A percentile compares a stretch with the other conserved stretches of the same genome.
Evolutionary conservation across 2,888 invertebrate genomes (phyloP).

Genomic region (Lepidochitona cinerea): DNA sequence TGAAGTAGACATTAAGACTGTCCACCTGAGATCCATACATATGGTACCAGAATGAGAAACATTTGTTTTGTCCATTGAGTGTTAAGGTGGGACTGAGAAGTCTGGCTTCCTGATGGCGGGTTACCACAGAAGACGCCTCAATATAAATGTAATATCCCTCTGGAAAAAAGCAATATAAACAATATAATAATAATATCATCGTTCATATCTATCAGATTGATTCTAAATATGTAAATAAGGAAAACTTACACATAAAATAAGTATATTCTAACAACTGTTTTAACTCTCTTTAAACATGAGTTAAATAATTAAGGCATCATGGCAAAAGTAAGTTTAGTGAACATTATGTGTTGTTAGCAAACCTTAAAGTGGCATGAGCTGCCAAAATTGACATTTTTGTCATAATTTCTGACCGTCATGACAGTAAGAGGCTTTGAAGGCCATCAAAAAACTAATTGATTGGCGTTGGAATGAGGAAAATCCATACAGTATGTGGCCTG

Average conservation of each 20-base stretch:
- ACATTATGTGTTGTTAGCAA: too few relatives aligned
- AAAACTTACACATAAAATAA: neutral
- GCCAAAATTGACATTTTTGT: too few relatives aligned
- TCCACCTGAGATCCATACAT: slow-evolving; percentile 65
- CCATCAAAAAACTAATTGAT: too few relatives aligned
- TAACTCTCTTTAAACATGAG: too few relatives aligned
- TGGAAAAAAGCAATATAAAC: slow-evolving; percentile 17
- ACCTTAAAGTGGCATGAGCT: too few relatives aligned
- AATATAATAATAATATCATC: neutral
- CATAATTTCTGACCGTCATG: too few relatives aligned
- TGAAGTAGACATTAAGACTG: slow-evolving; percentile 48
- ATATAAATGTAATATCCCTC: slow-evolving; percentile 60
- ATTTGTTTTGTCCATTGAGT: slow-evolving; percentile 30
- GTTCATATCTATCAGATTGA: neutral
- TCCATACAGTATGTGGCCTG: too few relatives aligned
- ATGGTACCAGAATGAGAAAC: slow-evolving; percentile 63
- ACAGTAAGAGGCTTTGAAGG: too few relatives aligned
- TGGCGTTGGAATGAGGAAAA: too few relatives aligned
- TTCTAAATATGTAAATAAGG: neutral
- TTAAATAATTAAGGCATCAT: too few relatives aligned
- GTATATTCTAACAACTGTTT: neutral
- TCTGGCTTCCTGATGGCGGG: slow-evolving; percentile 74
- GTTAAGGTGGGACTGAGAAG: slow-evolving; percentile 46
- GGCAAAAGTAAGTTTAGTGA: too few relatives aligned
- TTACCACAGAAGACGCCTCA: slow-evolving; percentile 72